Conservation (phyloP, 2,113 vertebrate genomes). For the Dicentrarchus labrax region DNA sequence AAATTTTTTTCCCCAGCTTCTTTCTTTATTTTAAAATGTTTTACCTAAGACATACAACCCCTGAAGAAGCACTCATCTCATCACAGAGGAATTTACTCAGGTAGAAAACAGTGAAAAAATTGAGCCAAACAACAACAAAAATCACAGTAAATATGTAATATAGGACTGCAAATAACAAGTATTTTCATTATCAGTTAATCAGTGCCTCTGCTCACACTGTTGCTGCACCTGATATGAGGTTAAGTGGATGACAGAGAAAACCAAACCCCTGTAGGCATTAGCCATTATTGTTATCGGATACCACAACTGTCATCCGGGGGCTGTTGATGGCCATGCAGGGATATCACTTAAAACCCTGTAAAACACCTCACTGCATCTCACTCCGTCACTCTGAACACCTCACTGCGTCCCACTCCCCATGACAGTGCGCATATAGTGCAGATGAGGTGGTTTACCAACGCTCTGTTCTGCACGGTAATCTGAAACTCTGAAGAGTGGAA, state of each 20-base stretch:
- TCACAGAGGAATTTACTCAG: not conserved
- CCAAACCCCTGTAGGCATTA: not conserved
- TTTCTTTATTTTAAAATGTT: not conserved
- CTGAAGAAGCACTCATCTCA: not conserved
- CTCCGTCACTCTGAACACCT: slow-evolving; percentile 39
- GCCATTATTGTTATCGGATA: slow-evolving; percentile 40
- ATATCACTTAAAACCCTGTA: slow-evolving; percentile 40
- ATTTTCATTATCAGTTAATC: too few species aligned
- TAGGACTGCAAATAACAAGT: not conserved
- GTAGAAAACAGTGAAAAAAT: not conserved
- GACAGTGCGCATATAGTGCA: slow-evolving; percentile 25
- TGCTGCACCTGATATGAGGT: slow-evolving; percentile 17
- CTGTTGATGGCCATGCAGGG: slow-evolving; percentile 40
- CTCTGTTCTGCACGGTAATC: slow-evolving; percentile 49
- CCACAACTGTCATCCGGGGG: not conserved
- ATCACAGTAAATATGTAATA: not conserved
- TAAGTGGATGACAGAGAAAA: slow-evolving; percentile 15
- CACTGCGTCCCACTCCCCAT: slow-evolving; percentile 16
- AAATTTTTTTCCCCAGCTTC: not conserved
- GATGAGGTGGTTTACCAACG: slow-evolving; percentile 9
- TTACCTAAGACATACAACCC: not conserved
- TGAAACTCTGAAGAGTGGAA: slow-evolving; percentile 55
- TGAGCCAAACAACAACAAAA: not conserved
- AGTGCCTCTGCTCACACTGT: not conserved
- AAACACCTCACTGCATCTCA: slow-evolving; percentile 26